Percentiles rank a stretch among this genome's conserved stretches.
phyloP scores from a whole-genome alignment of 2,797 vertebrate species.

The Cossypha polioptera region DNA sequence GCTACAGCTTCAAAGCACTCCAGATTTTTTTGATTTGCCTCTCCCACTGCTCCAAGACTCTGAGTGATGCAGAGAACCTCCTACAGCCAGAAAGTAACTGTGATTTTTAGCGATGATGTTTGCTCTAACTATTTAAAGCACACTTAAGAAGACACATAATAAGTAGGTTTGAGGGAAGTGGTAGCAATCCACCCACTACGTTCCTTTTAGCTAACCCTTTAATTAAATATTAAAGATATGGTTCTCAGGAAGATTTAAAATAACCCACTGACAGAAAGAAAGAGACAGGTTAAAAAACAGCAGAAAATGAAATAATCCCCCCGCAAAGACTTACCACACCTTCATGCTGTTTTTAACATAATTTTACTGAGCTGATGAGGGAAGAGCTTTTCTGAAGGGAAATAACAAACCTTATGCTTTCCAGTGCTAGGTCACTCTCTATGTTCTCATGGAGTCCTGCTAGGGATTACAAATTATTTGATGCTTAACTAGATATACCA shows the following conservation, averaged over 20 bases:
- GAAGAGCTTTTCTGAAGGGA: not conserved
- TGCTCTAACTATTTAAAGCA: conserved; percentile 56
- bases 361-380: not conserved
- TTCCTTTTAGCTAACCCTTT: conserved; percentile 59
- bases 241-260: conserved; percentile 62
- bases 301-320: not conserved
- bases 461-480: not conserved
- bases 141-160: conserved; percentile 57
- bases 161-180: conserved; percentile 64
- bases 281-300: conserved; percentile 21
- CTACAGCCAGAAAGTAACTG: conserved; percentile 54
- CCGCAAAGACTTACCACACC: not conserved
- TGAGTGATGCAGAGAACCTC: conserved; percentile 49
- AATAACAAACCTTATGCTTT: not conserved
- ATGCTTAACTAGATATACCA: not conserved
- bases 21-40: conserved; percentile 38
- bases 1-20: conserved; percentile 40
- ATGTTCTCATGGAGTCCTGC: not conserved
- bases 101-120: conserved; percentile 59
- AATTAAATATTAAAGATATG: conserved; percentile 62
- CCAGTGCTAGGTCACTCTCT: not conserved
- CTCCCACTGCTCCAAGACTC: conserved; percentile 29
- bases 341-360: not conserved
- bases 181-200: conserved; percentile 54
- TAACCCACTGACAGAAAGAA: conserved; percentile 43